Conservation (phyloP, 2,888 invertebrate genomes). For the Dicranocentrus wangi region DNA sequence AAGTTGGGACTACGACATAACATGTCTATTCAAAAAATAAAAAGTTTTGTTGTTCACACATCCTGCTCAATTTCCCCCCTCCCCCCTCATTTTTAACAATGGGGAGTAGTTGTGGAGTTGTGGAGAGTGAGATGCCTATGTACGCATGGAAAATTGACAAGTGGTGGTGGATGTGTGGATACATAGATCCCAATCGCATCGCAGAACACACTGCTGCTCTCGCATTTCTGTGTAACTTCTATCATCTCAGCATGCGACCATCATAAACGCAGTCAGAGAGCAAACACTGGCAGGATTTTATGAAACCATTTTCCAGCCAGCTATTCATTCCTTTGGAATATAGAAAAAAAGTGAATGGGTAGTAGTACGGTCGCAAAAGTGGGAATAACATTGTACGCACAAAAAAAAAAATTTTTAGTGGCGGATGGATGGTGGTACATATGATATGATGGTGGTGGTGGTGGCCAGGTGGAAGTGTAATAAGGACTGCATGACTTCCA, state of each 20-base stretch:
- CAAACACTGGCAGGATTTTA: background rate
- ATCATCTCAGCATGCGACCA: conserved; percentile 61
- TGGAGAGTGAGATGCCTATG: conserved; percentile 29
- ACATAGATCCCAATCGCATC: background rate
- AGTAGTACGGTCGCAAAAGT: too few relatives aligned
- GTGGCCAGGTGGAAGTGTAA: conserved; percentile 50
- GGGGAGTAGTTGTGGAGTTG: conserved; percentile 8
- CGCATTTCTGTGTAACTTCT: conserved; percentile 27
- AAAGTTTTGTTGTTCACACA: conserved; percentile 58
- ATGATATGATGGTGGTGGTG: conserved; percentile 16
- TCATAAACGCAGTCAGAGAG: conserved; percentile 49
- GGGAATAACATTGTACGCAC: too few relatives aligned
- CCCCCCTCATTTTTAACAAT: background rate
- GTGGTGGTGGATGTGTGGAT: background rate
- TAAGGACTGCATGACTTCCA: conserved; percentile 57
- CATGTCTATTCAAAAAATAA: too few relatives aligned
- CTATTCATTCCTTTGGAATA: too few relatives aligned
- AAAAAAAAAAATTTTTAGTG: too few relatives aligned
- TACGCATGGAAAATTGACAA: conserved; percentile 51
- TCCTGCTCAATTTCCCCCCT: conserved; percentile 35
- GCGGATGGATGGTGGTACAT: too few relatives aligned
- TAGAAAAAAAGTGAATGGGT: too few relatives aligned
- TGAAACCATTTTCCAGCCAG: too few relatives aligned
- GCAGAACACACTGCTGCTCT: background rate
- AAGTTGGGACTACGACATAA: conserved; percentile 26